Evolutionary conservation across 2,888 invertebrate genomes (phyloP), one percentile per base, ranked within the genome.

Genomic region (Pyrochroa serraticornis): DNA sequence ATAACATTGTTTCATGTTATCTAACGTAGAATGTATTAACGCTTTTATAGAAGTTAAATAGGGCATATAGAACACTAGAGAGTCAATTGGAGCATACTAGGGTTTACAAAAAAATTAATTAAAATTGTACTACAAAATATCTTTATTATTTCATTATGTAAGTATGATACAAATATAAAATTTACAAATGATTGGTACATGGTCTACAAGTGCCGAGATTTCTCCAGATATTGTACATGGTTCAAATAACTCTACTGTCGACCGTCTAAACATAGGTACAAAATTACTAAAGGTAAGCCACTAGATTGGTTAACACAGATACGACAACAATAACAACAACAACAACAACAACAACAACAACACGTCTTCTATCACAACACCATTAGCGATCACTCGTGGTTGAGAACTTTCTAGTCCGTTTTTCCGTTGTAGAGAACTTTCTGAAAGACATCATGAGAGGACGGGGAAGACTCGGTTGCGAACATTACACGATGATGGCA

Each of bases 101-200:
- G 5, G 22, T 22, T 22, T 22, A 2, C 5, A 5, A 22, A 22
- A 22, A 22, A 22, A 22, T 22, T 13, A 50, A 30, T 36, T 8
- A 38, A 33, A 37, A 10, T 1, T 36, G 14, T 53, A 61, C 60
- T 61, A 69, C 67, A 75, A 74, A 74, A 74, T 71, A 73, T 69
- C 69, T 66, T 69, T 70, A 66, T 61, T 63, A 53, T 14, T 49
- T 61, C 65, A 58, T 58, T 47, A 43, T 59, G 63, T 57, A 64
- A 63, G 64, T 66, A 66, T 65, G 64, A 69, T 74, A 72, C 71
- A 74, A 72, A 71, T 74, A 74, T 72, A 73, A 75, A 74, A 73
- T 72, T 70, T 69, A 72, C 71, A 70, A 71, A 69, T 68, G 64
- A 67, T 69, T 64, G 57, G 61, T 57, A 55, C 44, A 56, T 56